A percentile compares a stretch with the other conserved stretches of the same genome.
Conservation (phyloP, 2,797 vertebrate species). For the Glossophaga mutica region DNA sequence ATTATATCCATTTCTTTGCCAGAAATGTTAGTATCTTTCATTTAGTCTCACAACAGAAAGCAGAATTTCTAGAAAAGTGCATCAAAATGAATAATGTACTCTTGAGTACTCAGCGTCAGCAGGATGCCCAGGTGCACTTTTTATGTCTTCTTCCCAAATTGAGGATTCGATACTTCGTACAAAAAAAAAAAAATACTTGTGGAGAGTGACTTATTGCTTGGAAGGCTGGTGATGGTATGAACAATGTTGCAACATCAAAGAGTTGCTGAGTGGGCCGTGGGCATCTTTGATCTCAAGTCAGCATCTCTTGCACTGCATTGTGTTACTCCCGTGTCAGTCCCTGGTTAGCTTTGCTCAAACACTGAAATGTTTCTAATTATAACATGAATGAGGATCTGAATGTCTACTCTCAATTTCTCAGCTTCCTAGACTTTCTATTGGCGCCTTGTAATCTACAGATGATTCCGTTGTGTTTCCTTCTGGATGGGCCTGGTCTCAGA, state of each 20-base stretch:
- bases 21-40: background rate
- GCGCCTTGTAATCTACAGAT: background rate
- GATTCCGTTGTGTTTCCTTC: background rate
- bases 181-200: background rate
- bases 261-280: background rate
- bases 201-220: background rate
- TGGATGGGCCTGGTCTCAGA: background rate
- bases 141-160: background rate
- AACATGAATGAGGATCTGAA: background rate
- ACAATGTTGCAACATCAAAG: background rate
- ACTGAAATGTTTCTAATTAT: background rate
- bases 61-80: background rate
- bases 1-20: background rate
- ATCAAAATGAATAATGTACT: background rate
- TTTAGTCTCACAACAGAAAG: background rate
- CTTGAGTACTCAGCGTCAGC: background rate
- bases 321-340: background rate
- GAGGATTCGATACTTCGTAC: background rate
- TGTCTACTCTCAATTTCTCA: background rate
- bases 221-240: background rate
- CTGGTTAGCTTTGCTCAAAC: background rate
- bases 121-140: background rate
- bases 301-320: background rate
- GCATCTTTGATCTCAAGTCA: constrained; percentile 29
- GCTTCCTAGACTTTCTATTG: background rate